These are phyloP conservation scores for Alligator mississippiensis DNA, from an alignment of 2,113 vertebrate species.

Conservation along the genomic window DNA sequence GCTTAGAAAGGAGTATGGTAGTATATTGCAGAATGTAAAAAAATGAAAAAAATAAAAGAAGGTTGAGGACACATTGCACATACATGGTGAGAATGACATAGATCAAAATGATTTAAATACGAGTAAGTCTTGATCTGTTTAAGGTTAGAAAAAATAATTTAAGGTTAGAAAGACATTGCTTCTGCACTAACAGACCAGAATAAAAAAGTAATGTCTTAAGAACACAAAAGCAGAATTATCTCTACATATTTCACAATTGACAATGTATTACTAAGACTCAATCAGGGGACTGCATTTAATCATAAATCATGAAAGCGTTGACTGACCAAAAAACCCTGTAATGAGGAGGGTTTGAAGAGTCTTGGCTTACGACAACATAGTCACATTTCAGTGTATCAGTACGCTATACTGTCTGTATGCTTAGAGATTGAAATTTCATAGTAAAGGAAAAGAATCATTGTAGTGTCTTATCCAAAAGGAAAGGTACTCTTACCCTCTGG, in stretches of 20 bases:
- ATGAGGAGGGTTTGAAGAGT: not conserved
- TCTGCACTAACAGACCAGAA: no score
- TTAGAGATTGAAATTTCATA: not conserved
- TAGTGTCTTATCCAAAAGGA: not conserved
- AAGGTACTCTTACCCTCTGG: not conserved
- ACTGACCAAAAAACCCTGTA: not conserved
- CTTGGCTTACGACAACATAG: not conserved
- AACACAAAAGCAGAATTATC: not conserved
- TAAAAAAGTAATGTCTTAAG: no score
- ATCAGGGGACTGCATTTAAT: not conserved
- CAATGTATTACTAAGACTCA: not conserved
- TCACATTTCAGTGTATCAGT: not conserved
- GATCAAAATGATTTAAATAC: no score
- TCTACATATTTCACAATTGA: not conserved
- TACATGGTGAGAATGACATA: no score
- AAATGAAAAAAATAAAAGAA: no score
- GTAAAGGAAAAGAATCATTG: not conserved
- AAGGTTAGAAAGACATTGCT: no score
- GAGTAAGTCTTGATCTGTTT: no score
- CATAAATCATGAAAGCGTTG: not conserved
- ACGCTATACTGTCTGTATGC: not conserved
- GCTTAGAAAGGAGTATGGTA: no score
- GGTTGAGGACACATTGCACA: no score
- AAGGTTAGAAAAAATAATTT: no score
- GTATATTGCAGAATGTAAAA: no score